Percentiles rank a stretch among this genome's conserved stretches.
Evolutionary conservation across 2,113 vertebrate genomes (phyloP).

Genomic region (Pterocles orientalis): DNA sequence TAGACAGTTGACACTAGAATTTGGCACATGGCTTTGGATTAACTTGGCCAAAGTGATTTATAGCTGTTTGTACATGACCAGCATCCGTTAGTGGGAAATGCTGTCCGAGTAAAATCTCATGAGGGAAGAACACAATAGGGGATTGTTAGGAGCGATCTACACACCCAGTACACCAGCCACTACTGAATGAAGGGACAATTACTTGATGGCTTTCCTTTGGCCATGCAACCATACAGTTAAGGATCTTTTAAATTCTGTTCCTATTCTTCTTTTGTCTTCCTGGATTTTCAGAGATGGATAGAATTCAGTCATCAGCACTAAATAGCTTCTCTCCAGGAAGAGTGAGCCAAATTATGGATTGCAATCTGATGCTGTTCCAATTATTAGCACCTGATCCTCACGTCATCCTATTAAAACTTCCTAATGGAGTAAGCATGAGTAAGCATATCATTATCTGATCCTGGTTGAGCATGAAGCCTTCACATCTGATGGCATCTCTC

Average conservation of each 20-base stretch:
- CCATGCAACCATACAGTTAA: not conserved
- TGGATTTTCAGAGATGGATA: not conserved
- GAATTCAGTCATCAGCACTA: not conserved
- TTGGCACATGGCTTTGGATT: slow-evolving; percentile 17
- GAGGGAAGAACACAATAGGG: not conserved
- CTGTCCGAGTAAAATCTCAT: not conserved
- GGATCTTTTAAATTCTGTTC: not conserved
- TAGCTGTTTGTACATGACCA: slow-evolving; percentile 39
- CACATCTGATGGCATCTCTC: slow-evolving; percentile 48
- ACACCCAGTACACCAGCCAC: not conserved
- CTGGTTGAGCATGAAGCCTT: slow-evolving; percentile 5
- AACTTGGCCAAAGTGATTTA: slow-evolving; percentile 56
- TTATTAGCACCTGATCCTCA: slow-evolving; percentile 34
- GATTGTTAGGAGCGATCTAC: not conserved
- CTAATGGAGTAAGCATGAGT: slow-evolving; percentile 47
- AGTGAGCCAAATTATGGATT: not conserved
- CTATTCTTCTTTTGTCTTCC: not conserved
- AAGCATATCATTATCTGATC: slow-evolving; percentile 53
- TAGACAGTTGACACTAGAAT: slow-evolving; percentile 27
- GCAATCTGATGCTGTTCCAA: slow-evolving; percentile 21
- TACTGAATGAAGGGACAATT: not conserved
- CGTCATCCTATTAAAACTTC: slow-evolving; percentile 27
- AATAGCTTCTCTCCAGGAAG: not conserved
- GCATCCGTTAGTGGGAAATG: slow-evolving; percentile 37
- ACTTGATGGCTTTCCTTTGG: not conserved